A percentile compares a stretch with the other conserved stretches of the same genome.
phyloP scores from a whole-genome alignment of 1,140 invertebrate species.

The Vanessa tameamea region DNA sequence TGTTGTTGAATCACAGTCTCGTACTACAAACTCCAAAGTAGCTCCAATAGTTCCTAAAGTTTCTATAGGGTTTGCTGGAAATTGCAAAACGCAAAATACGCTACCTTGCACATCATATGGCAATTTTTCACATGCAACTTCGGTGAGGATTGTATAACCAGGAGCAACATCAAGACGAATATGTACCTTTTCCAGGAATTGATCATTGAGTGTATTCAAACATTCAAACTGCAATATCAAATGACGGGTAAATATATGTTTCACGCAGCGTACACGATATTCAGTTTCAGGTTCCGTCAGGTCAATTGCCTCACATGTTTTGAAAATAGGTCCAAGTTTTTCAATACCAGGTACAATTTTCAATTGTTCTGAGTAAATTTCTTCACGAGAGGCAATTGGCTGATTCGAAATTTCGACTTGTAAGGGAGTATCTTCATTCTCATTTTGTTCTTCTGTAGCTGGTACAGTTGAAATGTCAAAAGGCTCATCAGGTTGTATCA shows the following conservation, averaged over 20 bases:
- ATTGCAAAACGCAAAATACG: slow-evolving; percentile 91
- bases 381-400: slow-evolving; percentile 86
- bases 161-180: slow-evolving; percentile 92
- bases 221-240: slow-evolving; percentile 97
- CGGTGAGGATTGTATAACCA: slow-evolving; percentile 87
- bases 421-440: slow-evolving; percentile 75
- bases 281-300: slow-evolving; percentile 99
- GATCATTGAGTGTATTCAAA: slow-evolving; percentile 96
- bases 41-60: slow-evolving; percentile 91
- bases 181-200: slow-evolving; percentile 94
- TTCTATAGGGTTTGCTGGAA: slow-evolving; percentile 88
- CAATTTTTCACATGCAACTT: slow-evolving; percentile 88
- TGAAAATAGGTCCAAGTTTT: slow-evolving; percentile 89
- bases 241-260: slow-evolving; percentile 94
- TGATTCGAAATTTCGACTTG: slow-evolving; percentile 76
- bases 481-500: slow-evolving; percentile 83
- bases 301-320: slow-evolving; percentile 93
- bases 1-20: slow-evolving; percentile 97
- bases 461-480: slow-evolving; percentile 96
- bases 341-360: slow-evolving; percentile 86
- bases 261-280: slow-evolving; percentile 97
- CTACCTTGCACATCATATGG: slow-evolving; percentile 92
- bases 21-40: slow-evolving; percentile 94
- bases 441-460: slow-evolving; percentile 80
- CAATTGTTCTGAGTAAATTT: slow-evolving; percentile 92